Conservation (phyloP, 2,888 invertebrate species). For the Drosophila incognita region DNA sequence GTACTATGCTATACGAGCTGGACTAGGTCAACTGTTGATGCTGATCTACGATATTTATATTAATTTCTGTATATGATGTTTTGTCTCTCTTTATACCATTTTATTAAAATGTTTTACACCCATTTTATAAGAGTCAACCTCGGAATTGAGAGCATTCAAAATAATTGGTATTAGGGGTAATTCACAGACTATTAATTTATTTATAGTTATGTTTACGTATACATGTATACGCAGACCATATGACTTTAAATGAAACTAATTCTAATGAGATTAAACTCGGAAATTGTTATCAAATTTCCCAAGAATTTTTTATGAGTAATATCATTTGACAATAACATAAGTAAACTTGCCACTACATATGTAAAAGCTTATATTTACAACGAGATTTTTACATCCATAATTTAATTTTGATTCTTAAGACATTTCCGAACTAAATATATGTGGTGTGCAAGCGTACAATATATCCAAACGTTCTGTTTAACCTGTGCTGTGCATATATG, state of each 20-base stretch:
- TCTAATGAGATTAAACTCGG: background rate
- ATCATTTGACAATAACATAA: background rate
- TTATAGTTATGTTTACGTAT: background rate
- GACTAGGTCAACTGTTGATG: background rate
- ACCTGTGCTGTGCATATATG: background rate
- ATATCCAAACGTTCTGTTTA: slow-evolving; percentile 10
- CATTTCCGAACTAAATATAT: background rate
- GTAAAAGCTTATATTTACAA: slow-evolving; percentile 6
- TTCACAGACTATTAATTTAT: background rate
- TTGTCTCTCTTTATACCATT: background rate
- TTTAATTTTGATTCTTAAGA: background rate
- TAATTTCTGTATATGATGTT: background rate
- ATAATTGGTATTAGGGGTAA: background rate
- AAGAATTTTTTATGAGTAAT: background rate
- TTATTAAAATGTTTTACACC: background rate
- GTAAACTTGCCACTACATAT: slow-evolving; percentile 1
- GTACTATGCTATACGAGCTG: background rate
- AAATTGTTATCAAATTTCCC: background rate
- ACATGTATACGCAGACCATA: background rate
- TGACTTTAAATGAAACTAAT: background rate
- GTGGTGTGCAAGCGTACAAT: slow-evolving; percentile 6
- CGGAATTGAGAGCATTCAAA: background rate
- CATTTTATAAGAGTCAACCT: background rate
- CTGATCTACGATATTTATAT: background rate
- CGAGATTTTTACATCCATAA: background rate